Conservation (phyloP, 2,113 vertebrate genomes). For the Phainopepla nitens region DNA sequence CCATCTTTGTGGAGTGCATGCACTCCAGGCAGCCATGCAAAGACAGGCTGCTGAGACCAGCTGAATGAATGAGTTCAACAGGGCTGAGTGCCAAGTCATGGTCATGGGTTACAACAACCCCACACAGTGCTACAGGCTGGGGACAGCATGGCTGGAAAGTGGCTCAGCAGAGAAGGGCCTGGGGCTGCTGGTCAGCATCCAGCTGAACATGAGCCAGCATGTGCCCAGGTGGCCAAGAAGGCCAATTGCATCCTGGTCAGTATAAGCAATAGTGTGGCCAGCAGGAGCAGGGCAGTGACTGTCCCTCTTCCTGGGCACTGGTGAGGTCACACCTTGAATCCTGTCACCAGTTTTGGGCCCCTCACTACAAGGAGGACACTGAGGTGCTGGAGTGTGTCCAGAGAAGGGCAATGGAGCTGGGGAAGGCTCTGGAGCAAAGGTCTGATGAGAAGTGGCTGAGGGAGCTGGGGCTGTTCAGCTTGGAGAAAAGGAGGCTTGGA, state of each 20-base stretch:
- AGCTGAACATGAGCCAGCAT: rapidly evolving
- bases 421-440: not conserved
- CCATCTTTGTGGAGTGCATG: rapidly evolving
- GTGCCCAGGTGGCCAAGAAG: not conserved
- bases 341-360: not conserved
- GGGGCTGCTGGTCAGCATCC: not conserved
- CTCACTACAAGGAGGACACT: not conserved
- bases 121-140: not conserved
- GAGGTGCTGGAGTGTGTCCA: not conserved
- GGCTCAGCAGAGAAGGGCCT: not conserved
- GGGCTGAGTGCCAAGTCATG: not conserved
- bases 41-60: not conserved
- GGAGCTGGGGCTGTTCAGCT: not conserved
- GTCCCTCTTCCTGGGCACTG: not conserved
- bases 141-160: not conserved
- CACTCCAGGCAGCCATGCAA: not conserved
- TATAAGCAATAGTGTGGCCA: not conserved
- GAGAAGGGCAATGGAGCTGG: not conserved
- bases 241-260: rapidly evolving
- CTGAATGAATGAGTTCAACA: not conserved
- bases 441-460: not conserved
- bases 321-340: rapidly evolving
- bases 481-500: not conserved
- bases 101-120: not conserved
- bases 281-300: not conserved